phyloP scores from a whole-genome alignment of 2,888 invertebrate species.

The Caenorhabditis japonica region DNA sequence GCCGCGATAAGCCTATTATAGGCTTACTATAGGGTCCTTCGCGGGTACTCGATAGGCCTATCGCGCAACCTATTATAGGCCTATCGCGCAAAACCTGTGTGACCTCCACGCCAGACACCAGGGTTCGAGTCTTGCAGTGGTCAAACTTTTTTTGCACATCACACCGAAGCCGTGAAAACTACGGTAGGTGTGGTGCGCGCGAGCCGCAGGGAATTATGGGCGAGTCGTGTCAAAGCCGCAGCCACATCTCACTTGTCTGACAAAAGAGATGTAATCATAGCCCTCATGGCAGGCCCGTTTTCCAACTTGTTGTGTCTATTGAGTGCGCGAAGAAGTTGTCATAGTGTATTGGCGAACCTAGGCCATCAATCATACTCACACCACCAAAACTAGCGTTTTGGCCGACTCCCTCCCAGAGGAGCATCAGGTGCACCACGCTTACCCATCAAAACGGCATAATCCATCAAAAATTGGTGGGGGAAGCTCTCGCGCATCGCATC shows the following conservation, averaged over 20 bases:
- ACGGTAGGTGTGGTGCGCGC: conserved; percentile 43
- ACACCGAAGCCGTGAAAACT: conserved; percentile 9
- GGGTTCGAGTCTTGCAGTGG: too few species aligned
- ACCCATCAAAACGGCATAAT: conserved; percentile 58
- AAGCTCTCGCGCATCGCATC: neutral
- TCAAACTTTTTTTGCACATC: too few species aligned
- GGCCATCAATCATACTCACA: conserved; percentile 54
- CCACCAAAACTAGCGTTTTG: conserved; percentile 16
- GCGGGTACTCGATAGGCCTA: too few species aligned
- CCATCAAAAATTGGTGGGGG: conserved; percentile 51
- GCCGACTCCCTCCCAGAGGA: conserved; percentile 6
- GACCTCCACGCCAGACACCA: too few species aligned
- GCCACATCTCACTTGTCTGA: too few species aligned
- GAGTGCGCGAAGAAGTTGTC: conserved; percentile 32
- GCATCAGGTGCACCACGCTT: conserved; percentile 47
- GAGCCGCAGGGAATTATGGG: too few species aligned
- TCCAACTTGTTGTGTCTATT: conserved; percentile 1
- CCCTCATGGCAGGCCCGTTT: conserved; percentile 9
- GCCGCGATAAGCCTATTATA: too few species aligned
- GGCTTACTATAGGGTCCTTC: too few species aligned
- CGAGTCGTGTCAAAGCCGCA: neutral
- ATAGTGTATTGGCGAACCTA: conserved; percentile 54
- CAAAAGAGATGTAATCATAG: conserved; percentile 32
- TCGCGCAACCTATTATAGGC: too few species aligned
- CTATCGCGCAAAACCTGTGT: too few species aligned